A percentile compares a stretch with the other conserved stretches of the same genome.
These are phyloP conservation scores for Darevskia mixta DNA, from an alignment of 2,797 vertebrate species.

Conservation along the genomic window DNA sequence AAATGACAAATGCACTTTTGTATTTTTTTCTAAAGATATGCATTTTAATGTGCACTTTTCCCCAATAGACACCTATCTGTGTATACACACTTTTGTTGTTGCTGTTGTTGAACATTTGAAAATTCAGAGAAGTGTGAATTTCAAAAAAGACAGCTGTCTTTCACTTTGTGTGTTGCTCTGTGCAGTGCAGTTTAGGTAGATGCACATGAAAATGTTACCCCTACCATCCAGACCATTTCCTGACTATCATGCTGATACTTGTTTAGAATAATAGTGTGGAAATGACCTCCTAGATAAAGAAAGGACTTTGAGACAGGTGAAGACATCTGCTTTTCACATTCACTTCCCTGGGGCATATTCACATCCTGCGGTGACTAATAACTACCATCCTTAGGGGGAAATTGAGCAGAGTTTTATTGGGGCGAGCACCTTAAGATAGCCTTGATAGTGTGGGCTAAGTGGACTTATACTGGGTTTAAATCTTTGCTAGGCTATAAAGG, in stretches of 20 bases:
- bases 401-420: not conserved
- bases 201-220: no score
- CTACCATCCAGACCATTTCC: no score
- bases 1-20: no score
- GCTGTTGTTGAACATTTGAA: no score
- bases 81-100: no score
- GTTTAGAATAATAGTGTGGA: not conserved
- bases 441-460: not conserved
- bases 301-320: not conserved
- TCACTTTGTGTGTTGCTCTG: no score
- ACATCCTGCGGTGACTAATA: not conserved
- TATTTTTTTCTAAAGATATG: no score
- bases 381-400: not conserved
- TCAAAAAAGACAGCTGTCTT: no score
- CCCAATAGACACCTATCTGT: no score
- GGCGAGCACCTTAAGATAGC: not conserved
- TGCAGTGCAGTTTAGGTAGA: no score
- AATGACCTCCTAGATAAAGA: not conserved
- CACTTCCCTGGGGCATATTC: not conserved
- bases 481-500: not conserved
- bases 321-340: not conserved
- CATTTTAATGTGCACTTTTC: no score
- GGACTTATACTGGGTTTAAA: not conserved
- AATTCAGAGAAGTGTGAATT: no score
- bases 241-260: not conserved